A percentile compares a stretch with the other conserved stretches of the same genome.
Evolutionary conservation across 2,797 vertebrate species (phyloP).

Genomic region (Scyliorhinus canicula): DNA sequence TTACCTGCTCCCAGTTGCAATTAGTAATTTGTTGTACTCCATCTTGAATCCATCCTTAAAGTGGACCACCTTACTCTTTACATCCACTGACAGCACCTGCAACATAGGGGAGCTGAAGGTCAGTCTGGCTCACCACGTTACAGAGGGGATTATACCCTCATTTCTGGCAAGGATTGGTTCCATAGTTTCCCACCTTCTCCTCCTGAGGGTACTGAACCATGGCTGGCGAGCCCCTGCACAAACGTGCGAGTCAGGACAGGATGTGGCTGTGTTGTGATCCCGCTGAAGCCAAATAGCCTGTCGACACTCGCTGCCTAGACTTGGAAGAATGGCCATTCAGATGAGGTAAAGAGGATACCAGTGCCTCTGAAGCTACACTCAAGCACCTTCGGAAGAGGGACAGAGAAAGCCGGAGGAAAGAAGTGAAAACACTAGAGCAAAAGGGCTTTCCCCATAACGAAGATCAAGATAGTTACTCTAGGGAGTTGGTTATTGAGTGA

Average conservation of each 20-base stretch:
- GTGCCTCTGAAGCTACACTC: background rate
- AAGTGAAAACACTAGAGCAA: background rate
- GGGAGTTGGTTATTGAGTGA: background rate
- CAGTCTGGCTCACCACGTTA: background rate
- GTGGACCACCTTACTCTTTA: conserved; percentile 75
- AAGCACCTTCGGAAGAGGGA: too few relatives aligned
- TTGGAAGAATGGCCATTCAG: background rate
- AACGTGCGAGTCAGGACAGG: background rate
- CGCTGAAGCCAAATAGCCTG: background rate
- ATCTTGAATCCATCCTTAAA: conserved; percentile 91
- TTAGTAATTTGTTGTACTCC: conserved; percentile 90
- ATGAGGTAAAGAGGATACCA: background rate
- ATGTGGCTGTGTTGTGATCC: background rate
- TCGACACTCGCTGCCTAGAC: too few relatives aligned
- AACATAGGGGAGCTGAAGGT: conserved; percentile 41
- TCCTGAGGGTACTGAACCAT: background rate
- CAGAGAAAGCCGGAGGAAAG: background rate
- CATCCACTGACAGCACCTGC: conserved; percentile 79
- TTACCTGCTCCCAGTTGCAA: conserved; percentile 90
- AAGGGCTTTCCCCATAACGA: background rate
- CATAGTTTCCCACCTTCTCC: background rate
- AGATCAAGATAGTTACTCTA: background rate
- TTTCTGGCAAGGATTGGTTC: background rate
- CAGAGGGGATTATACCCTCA: background rate
- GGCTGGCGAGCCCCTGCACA: too few relatives aligned